Evolutionary conservation across 2,797 vertebrate species (phyloP), one percentile per base, ranked within the genome.

Genomic region (Pachyuromys duprasi): DNA sequence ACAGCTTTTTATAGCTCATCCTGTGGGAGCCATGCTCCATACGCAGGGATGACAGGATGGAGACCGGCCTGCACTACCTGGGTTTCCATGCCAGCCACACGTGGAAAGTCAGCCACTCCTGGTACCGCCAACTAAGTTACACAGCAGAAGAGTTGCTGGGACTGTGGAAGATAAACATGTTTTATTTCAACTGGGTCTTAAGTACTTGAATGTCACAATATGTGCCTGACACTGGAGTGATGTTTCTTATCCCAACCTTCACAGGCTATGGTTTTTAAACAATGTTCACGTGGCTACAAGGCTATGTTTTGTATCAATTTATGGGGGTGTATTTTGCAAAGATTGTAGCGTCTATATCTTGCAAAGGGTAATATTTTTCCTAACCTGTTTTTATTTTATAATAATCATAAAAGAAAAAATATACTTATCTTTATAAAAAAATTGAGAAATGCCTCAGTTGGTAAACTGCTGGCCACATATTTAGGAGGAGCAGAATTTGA

Each of bases 331-430:
- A 98, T 98, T 98, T 98, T 98, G 96, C 83, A 97, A 97, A 98
- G 96, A 97, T 84, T 97, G 89, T 95, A 95, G 93, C 98, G 98
- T 97, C 97, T 98, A 92, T 96, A 96, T 97, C 97, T 97, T 98
- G 72, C 97, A 98, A 98, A 98, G 92, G 97, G 97, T 96, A 97
- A 86, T 98, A 98, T 74, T 98, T 98, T 98, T 98, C 97, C 0
- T 98, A 98, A 97, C 79, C 94, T 81, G 96, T 98, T 98, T 98
- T 96, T 98, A 98, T 98, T 97, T 98, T 94, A 95, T 97, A 74
- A 90, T 9, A 98, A 97, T 96, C 97, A 97, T 97, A 94, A 97
- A 96, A 84, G 97, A 98, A 97, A 95, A 49, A 45, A 49, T 8
- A 49, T 49, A 49, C 9, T 49, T 49, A 49, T 49, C 9, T 49